Base-by-base conservation (phyloP, 2,888 invertebrate species). In the Meghimatium bilineatum region DNA sequence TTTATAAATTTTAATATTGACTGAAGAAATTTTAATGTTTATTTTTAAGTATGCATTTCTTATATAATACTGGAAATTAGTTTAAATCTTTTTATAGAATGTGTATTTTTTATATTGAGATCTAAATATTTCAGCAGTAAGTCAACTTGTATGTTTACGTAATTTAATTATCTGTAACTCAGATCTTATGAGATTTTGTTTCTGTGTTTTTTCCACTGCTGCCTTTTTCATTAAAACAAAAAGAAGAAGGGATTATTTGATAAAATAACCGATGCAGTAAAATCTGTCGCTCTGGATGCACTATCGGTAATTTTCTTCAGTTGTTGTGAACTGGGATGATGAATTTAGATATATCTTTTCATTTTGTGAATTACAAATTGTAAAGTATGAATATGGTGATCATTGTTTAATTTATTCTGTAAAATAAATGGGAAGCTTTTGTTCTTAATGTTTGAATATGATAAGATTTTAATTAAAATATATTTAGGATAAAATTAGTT, bases 211-310 rank as follows among this genome's bases (percentile, higher is more conserved):
- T 74, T 17, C n/a, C 74, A 49, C 17, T 74, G 74, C 74, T 74
- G 74, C 52, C n/a, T 74, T 44, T 29, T 49, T 17, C 23, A 23
- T 56, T 56, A 56, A 56, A 23, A n/a, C 14, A 74, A 74, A 74
- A 52, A 52, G 49, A 52, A 74, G 74, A 74, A 32, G 26, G 74
- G 74, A 74, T 20, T 74, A 32, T 52, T 52, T 52, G 74, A 74
- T 5, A 52, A 52, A 52, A 52, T 74, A 20, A 3, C 74, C 29
- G 32, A 20, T 44, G 52, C 32, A 20, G 34, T 74, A 29, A 74
- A 74, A 74, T 32, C 52, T 52, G 52, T 3, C 32, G 14, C 49
- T 34, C 17, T n/a, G 12, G 74, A 74, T 52, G 44, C 12, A 1
- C 32, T 32, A 23, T 38, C 71, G 38, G 71, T 71, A 36, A 38